phyloP scores from a whole-genome alignment of 2,888 invertebrate genomes.

The Candidula unifasciata region DNA sequence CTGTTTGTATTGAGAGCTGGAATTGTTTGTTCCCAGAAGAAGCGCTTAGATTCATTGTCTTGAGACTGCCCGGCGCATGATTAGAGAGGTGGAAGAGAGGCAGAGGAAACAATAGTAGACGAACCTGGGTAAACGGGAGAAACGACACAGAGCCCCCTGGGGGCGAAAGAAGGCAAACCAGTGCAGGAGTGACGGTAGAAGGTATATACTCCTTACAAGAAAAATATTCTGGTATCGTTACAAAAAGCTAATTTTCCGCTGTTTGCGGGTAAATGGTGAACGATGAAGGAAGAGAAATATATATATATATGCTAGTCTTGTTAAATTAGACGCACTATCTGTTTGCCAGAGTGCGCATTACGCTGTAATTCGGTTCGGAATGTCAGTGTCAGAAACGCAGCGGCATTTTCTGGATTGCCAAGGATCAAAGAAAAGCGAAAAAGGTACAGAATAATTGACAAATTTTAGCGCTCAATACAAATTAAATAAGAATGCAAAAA shows the following conservation, averaged over 20 bases:
- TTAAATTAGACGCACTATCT: background rate
- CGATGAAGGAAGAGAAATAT: slow-evolving; percentile 19
- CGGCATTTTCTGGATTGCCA: slow-evolving; percentile 14
- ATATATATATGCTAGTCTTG: slow-evolving; percentile 4
- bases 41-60: background rate
- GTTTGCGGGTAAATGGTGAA: background rate
- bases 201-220: background rate
- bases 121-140: background rate
- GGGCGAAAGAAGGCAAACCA: background rate
- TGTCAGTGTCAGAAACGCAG: background rate
- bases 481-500: too few species aligned
- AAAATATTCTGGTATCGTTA: background rate
- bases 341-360: background rate
- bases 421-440: background rate
- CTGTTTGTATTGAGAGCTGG: background rate
- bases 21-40: slow-evolving; percentile 3
- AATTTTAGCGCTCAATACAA: too few species aligned
- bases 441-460: too few species aligned
- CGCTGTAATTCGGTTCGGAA: background rate
- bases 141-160: background rate
- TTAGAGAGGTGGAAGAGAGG: background rate
- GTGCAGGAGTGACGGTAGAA: background rate
- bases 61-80: background rate
- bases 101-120: background rate
- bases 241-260: slow-evolving; percentile 10